A percentile compares a stretch with the other conserved stretches of the same genome.
These are phyloP conservation scores for Netelia fuscicornis DNA, from an alignment of 2,888 invertebrate genomes.

Conservation along the genomic window DNA sequence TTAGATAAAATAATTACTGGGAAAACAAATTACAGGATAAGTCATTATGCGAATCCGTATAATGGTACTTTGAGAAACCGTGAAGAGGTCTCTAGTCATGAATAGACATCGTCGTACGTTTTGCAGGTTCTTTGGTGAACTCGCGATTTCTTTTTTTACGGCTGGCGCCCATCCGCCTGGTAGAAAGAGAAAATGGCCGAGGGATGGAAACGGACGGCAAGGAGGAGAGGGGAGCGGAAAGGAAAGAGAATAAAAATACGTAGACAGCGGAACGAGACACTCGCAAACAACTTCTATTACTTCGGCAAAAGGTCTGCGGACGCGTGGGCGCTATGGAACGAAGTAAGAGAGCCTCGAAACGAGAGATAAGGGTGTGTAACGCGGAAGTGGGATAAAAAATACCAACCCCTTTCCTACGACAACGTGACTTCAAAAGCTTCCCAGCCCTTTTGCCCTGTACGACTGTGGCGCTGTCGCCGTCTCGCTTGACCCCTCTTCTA, in stretches of 20 bases:
- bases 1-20: no score
- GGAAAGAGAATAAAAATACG: slow-evolving; percentile 58
- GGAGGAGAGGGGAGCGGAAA: slow-evolving; percentile 24
- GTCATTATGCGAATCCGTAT: neutral
- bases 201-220: slow-evolving; percentile 63
- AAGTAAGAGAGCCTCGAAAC: slow-evolving; percentile 24
- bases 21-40: neutral
- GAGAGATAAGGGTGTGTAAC: slow-evolving; percentile 50
- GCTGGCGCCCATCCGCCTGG: slow-evolving; percentile 47
- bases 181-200: slow-evolving; percentile 44
- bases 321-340: neutral
- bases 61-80: neutral
- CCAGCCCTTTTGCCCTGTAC: slow-evolving; percentile 33
- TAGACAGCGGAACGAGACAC: slow-evolving; percentile 62
- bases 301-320: slow-evolving; percentile 37
- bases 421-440: slow-evolving; percentile 34
- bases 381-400: slow-evolving; percentile 49
- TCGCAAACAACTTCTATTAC: slow-evolving; percentile 68
- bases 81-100: neutral
- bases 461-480: slow-evolving; percentile 21
- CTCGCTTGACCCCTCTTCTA: slow-evolving; percentile 35
- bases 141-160: slow-evolving; percentile 32
- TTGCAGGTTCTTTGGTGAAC: slow-evolving; percentile 27
- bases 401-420: slow-evolving; percentile 46
- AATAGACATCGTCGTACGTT: slow-evolving; percentile 13